These are phyloP conservation scores for Seriola rivoliana DNA, from an alignment of 2,113 vertebrate genomes.

Conservation along the genomic window DNA sequence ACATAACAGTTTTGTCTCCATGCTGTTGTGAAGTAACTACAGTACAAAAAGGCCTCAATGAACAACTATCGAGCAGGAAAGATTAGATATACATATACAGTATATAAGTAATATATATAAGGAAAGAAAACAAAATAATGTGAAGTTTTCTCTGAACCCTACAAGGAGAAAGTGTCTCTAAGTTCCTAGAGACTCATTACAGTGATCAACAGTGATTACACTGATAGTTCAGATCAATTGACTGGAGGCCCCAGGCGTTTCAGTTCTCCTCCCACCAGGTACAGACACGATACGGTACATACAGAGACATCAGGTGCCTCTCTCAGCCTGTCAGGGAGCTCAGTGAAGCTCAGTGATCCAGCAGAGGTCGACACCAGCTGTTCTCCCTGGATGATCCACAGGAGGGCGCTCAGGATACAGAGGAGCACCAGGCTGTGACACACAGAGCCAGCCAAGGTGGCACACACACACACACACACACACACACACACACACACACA, in stretches of 20 bases:
- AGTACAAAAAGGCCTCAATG: background rate
- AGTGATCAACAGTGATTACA: background rate
- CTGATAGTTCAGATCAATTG: background rate
- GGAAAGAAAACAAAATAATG: no score
- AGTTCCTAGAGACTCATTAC: background rate
- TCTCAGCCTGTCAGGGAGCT: slow-evolving; percentile 75
- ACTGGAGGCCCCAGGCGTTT: slow-evolving; percentile 82
- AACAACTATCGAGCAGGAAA: background rate
- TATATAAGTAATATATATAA: no score
- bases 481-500: no score
- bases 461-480: no score
- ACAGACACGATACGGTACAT: slow-evolving; percentile 81
- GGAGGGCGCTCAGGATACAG: slow-evolving; percentile 87
- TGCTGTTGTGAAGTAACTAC: background rate
- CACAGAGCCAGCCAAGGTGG: slow-evolving; percentile 68
- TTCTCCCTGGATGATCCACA: slow-evolving; percentile 86
- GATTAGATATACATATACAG: no score
- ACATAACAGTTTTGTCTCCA: no score
- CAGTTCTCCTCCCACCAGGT: slow-evolving; percentile 85
- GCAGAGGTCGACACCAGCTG: slow-evolving; percentile 77
- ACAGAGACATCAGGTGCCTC: slow-evolving; percentile 81
- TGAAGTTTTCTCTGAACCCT: background rate
- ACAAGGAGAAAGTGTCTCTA: background rate
- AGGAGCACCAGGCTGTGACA: slow-evolving; percentile 84
- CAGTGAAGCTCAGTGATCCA: slow-evolving; percentile 16